A percentile compares a stretch with the other conserved stretches of the same genome.
These are phyloP conservation scores for Eretmocerus hayati DNA, from an alignment of 2,888 invertebrate species.

Conservation along the genomic window DNA sequence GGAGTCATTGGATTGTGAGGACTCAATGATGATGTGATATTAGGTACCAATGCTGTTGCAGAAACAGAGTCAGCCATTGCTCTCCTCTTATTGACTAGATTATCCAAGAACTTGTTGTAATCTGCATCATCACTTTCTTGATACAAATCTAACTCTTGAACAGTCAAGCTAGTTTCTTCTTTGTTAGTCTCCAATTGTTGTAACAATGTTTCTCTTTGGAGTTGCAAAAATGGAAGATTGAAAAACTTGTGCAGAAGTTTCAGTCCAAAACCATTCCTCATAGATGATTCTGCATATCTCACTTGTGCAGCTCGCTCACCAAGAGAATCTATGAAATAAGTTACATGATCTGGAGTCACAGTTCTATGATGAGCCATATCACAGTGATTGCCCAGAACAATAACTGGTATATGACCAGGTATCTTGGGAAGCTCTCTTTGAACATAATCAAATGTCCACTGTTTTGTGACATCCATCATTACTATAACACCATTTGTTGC, in stretches of 20 bases:
- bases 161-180: conserved; percentile 69
- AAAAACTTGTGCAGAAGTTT: conserved; percentile 90
- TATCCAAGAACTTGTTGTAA: conserved; percentile 68
- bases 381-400: conserved; percentile 88
- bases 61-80: conserved; percentile 63
- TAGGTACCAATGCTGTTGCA: conserved; percentile 45
- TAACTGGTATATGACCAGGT: conserved; percentile 71
- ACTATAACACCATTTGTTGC: conserved; percentile 90
- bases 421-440: conserved; percentile 78
- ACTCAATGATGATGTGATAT: conserved; percentile 37
- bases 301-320: conserved; percentile 56
- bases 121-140: conserved; percentile 71
- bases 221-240: conserved; percentile 84
- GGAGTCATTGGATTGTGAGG: conserved; percentile 27
- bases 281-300: conserved; percentile 84
- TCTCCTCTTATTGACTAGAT: conserved; percentile 65
- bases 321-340: conserved; percentile 60
- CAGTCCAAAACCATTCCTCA: conserved; percentile 93
- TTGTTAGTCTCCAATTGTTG: conserved; percentile 80
- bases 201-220: conserved; percentile 78
- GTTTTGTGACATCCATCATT: conserved; percentile 91
- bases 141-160: conserved; percentile 68
- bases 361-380: conserved; percentile 96
- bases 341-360: conserved; percentile 65
- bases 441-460: conserved; percentile 94